Conservation (phyloP, 2,113 vertebrate species). For the Pelmatolapia mariae region DNA sequence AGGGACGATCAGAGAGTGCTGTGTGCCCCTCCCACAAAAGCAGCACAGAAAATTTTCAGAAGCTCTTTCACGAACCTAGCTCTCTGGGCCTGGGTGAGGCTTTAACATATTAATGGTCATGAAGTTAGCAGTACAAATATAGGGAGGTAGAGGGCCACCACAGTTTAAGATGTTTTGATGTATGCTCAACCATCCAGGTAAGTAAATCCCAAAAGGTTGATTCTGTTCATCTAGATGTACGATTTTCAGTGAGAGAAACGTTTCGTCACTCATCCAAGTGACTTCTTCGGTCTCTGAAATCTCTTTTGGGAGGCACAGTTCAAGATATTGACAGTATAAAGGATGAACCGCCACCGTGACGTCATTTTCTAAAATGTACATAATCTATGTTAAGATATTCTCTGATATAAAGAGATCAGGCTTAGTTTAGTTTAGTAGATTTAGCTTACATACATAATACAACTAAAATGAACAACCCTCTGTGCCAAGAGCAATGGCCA, state of each 20-base stretch:
- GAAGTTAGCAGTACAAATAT: neutral
- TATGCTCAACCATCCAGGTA: neutral
- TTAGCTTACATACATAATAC: neutral
- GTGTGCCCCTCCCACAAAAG: neutral
- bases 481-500: neutral
- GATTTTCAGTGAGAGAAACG: neutral
- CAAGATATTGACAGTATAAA: neutral
- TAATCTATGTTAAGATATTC: neutral
- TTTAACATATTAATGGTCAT: neutral
- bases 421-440: neutral
- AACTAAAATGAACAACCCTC: neutral
- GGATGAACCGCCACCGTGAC: neutral
- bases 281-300: neutral
- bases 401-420: neutral
- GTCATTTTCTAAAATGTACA: neutral
- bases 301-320: neutral
- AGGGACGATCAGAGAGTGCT: neutral
- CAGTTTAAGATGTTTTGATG: neutral
- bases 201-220: neutral
- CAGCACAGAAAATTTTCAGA: neutral
- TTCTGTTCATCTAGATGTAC: neutral
- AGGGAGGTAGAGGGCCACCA: neutral
- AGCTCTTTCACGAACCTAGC: neutral
- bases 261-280: neutral
- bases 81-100: neutral